phyloP scores from a whole-genome alignment of 2,113 vertebrate genomes.

The Zosterops hypoxanthus region DNA sequence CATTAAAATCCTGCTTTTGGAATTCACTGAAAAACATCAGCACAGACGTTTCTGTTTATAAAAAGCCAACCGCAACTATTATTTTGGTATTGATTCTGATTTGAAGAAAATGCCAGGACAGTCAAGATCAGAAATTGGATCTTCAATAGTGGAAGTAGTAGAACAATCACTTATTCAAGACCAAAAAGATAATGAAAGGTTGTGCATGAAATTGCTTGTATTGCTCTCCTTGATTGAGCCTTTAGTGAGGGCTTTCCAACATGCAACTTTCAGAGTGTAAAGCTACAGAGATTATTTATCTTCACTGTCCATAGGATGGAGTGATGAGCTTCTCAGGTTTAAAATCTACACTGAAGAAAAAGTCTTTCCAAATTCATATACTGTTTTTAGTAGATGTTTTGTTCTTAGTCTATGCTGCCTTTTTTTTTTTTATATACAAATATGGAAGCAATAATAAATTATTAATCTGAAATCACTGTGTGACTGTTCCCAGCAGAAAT shows the following conservation, averaged over 20 bases:
- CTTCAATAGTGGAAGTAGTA: not conserved
- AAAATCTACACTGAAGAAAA: not conserved
- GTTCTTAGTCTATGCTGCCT: not conserved
- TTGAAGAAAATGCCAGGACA: not conserved
- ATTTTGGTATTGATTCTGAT: constrained; percentile 4
- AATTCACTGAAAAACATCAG: not conserved
- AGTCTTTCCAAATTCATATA: not conserved
- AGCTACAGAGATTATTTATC: not conserved
- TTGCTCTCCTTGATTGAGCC: not conserved
- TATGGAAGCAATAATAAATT: constrained; percentile 77
- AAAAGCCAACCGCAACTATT: not conserved
- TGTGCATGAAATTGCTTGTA: not conserved
- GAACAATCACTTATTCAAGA: not conserved
- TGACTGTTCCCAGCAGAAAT: constrained; percentile 78
- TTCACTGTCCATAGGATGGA: not conserved
- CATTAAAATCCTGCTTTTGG: not conserved
- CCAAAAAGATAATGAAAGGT: not conserved
- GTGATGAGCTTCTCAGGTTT: not conserved
- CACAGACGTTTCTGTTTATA: not conserved
- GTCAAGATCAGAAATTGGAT: not conserved
- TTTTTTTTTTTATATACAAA: constrained; percentile 36
- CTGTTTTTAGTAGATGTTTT: not conserved
- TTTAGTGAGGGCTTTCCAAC: not conserved
- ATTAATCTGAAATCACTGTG: constrained; percentile 78
- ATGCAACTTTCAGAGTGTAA: not conserved